Base-by-base conservation (phyloP, 2,888 invertebrate species). In the Cloeon dipterum region DNA sequence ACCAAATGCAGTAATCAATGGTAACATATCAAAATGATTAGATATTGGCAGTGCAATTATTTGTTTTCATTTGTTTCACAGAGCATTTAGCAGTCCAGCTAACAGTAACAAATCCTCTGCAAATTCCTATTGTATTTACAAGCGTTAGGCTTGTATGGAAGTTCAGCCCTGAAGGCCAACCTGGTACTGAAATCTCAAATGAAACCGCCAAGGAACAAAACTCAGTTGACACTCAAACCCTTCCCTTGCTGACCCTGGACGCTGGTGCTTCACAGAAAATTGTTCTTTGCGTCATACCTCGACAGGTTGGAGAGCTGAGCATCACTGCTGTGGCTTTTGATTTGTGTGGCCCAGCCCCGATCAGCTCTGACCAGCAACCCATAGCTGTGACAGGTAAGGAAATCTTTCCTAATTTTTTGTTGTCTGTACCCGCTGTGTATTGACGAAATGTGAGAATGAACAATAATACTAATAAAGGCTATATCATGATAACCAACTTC, bases 51-150 rank as follows among this genome's bases (percentile, higher is more conserved):
- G 14, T 10, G 25, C 10, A 16, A 34, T 34, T 34, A 5, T 14
- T 2, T 2, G 5, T 34, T 2, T 18, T 16, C 10, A 33, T 32
- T 36, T 32, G 3, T 37, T 42, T 55, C 57, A 35, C 56, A 70
- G 89, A 91, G 54, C 77, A 79, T 1, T 72, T 89, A 37, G 74
- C 75, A 54, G 63, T 89, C 37, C 72, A 74, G 26, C 62, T 89
- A 19, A 68, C 70, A 37, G 60, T 91, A 42, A 63, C 66, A 44
- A 86, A 86, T 57, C 76, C 77, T 1, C 55, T 85, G 36, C 71
- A 76, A 50, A 71, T 85, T 43, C 59, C 71, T 2, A 53, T 85
- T 42, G 62, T 70, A 29, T 54, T 85, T 39, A 68, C 68, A 42
- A 70, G 81, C 46, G 59, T 83, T 8, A 67, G 68, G 47, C 57